phyloP scores from a whole-genome alignment of 2,113 vertebrate genomes.

The Lepisosteus oculatus region DNA sequence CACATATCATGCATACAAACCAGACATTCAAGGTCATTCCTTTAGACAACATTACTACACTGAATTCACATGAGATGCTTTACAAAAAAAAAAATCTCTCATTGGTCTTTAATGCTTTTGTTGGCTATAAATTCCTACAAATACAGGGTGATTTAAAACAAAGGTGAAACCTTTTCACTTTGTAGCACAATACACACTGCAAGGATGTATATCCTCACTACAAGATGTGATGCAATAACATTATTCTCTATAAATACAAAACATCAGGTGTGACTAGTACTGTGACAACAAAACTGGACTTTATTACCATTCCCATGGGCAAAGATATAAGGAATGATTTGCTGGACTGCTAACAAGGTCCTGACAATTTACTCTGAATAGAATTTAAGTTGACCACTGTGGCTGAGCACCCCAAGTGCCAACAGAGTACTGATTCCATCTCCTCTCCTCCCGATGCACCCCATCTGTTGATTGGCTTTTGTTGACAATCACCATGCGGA shows the following conservation, averaged over 20 bases:
- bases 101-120: too few relatives aligned
- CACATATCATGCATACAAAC: too few relatives aligned
- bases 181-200: conserved; percentile 14
- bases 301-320: conserved; percentile 17
- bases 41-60: too few relatives aligned
- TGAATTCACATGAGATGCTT: too few relatives aligned
- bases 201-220: conserved; percentile 14
- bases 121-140: not conserved
- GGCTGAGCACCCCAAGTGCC: too few relatives aligned
- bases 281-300: conserved; percentile 6
- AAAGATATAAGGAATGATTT: conserved; percentile 17
- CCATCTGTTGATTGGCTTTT: not conserved
- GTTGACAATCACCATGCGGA: too few relatives aligned
- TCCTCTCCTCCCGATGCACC: conserved; percentile 18
- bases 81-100: too few relatives aligned
- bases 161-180: conserved; percentile 7
- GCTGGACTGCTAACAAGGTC: conserved; percentile 22
- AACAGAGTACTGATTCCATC: too few relatives aligned
- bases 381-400: not conserved
- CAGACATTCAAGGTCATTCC: too few relatives aligned
- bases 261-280: conserved; percentile 21
- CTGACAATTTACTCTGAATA: conserved; percentile 21
- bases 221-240: conserved; percentile 12
- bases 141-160: not conserved
- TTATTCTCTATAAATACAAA: conserved; percentile 11